Conservation (phyloP, 2,888 invertebrate genomes). For the Pristionchus fissidentatus region DNA sequence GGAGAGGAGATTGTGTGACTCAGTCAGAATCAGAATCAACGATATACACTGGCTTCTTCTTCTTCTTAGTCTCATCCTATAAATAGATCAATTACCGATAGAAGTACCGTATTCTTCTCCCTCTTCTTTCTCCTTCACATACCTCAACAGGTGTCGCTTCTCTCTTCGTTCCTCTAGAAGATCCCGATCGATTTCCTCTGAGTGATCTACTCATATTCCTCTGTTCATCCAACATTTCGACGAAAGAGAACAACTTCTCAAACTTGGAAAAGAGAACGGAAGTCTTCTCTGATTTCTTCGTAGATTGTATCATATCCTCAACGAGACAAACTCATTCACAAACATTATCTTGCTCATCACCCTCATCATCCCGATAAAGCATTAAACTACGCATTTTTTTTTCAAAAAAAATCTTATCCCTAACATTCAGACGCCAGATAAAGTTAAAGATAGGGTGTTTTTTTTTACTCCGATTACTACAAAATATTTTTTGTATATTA, state of each 20-base stretch:
- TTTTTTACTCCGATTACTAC: too few species aligned
- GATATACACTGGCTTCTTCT: conserved; percentile 14
- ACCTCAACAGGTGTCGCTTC: conserved; percentile 35
- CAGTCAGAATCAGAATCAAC: conserved; percentile 32
- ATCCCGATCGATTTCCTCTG: conserved; percentile 39
- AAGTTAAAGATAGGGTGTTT: background rate
- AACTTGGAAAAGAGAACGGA: background rate
- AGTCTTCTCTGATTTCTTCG: conserved; percentile 26
- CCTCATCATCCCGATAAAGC: too few species aligned
- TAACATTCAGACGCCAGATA: background rate
- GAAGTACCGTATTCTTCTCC: background rate
- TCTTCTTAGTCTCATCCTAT: conserved; percentile 41
- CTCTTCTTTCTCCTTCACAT: background rate
- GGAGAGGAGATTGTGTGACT: background rate
- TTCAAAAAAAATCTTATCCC: too few species aligned
- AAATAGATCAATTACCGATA: background rate
- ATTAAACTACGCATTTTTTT: too few species aligned
- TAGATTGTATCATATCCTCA: conserved; percentile 16
- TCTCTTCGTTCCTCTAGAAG: background rate
- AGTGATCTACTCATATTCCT: conserved; percentile 25
- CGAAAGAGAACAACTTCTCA: conserved; percentile 32
- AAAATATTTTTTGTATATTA: too few species aligned
- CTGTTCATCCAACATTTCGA: conserved; percentile 45
- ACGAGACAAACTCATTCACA: background rate
- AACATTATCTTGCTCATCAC: too few species aligned